Evolutionary conservation across 2,888 invertebrate species (phyloP).

Genomic region (Rhamphomyia laevipes): DNA sequence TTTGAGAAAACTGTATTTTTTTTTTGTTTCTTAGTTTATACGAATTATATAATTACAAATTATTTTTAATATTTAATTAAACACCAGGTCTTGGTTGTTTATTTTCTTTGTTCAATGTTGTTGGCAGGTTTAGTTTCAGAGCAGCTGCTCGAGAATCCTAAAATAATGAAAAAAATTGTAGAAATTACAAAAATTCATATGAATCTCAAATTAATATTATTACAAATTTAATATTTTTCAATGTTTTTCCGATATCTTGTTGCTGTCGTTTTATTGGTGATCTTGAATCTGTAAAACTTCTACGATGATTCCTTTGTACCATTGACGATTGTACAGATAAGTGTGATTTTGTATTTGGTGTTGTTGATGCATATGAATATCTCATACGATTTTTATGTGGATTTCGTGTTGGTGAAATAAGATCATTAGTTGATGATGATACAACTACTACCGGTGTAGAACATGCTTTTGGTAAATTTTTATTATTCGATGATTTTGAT

Average conservation of each 20-base stretch:
- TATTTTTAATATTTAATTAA: no score
- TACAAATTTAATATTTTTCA: neutral
- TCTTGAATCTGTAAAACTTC: constrained; percentile 5
- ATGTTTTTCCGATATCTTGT: neutral
- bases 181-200: no score
- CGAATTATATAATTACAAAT: no score
- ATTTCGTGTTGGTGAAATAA: constrained; percentile 1
- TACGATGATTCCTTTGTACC: neutral
- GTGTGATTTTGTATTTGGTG: constrained; percentile 9
- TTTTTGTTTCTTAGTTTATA: no score
- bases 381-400: neutral
- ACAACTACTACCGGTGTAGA: constrained; percentile 1
- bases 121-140: no score
- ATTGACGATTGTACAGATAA: neutral
- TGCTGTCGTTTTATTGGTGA: constrained; percentile 1
- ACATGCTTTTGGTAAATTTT: neutral
- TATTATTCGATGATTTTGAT: no score
- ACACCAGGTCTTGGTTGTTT: no score
- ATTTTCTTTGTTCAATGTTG: no score
- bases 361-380: constrained; percentile 7
- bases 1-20: no score
- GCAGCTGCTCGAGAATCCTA: no score
- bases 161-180: no score
- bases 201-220: neutral
- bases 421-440: constrained; percentile 3